These are phyloP conservation scores for Micronycteris hirsuta DNA, from an alignment of 2,113 vertebrate species.

Conservation along the genomic window DNA sequence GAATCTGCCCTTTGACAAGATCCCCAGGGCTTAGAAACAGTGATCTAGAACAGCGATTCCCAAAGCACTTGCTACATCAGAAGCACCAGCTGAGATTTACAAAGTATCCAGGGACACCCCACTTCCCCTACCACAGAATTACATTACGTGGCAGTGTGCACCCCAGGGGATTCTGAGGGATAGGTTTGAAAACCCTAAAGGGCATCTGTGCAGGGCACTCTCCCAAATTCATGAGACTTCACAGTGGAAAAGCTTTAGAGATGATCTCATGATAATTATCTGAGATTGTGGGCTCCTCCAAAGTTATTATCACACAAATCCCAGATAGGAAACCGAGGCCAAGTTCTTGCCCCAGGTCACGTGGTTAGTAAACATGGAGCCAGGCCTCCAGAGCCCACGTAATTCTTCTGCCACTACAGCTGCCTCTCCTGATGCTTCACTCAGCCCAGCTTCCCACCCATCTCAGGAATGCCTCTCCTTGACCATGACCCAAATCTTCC, in stretches of 20 bases:
- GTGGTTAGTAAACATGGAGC: not conserved
- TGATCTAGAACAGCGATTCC: not conserved
- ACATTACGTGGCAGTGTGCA: not conserved
- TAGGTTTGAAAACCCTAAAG: not conserved
- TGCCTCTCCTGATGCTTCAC: not conserved
- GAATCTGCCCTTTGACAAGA: not conserved
- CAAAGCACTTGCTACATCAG: not conserved
- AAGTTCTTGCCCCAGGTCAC: not conserved
- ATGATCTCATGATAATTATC: not conserved
- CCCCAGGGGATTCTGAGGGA: not conserved
- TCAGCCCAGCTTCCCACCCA: not conserved
- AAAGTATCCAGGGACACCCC: not conserved
- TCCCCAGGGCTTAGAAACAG: not conserved
- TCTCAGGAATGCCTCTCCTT: not conserved
- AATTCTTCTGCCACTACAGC: not conserved
- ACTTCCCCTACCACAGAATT: rapidly evolving
- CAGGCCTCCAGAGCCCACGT: not conserved
- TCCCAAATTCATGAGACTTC: not conserved
- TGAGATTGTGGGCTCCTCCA: not conserved
- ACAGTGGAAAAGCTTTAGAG: not conserved
- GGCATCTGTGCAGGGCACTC: not conserved
- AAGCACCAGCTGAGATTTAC: not conserved
- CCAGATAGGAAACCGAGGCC: not conserved
- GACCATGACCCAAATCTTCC: not conserved
- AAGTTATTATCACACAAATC: not conserved